Evolutionary conservation across 2,797 vertebrate species (phyloP).

Genomic region (Sebastes cheni): DNA sequence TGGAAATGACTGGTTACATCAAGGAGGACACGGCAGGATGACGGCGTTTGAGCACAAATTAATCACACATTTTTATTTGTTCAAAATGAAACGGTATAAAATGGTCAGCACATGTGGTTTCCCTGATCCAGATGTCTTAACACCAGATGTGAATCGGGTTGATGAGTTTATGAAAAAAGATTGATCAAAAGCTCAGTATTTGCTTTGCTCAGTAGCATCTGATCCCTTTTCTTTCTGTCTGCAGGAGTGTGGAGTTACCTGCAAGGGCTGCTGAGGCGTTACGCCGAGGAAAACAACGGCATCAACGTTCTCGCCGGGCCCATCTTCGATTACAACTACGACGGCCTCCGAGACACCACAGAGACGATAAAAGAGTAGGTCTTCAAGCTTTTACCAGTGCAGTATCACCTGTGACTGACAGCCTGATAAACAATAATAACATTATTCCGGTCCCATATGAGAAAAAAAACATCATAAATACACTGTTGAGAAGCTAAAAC

Average conservation of each 20-base stretch:
- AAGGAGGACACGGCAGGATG: neutral
- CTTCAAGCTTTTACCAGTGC: neutral
- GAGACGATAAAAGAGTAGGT: slow-evolving; percentile 92
- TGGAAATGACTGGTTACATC: neutral
- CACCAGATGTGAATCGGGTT: neutral
- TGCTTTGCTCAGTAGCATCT: neutral
- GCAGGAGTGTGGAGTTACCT: slow-evolving; percentile 93
- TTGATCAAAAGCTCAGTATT: neutral
- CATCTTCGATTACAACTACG: slow-evolving; percentile 90
- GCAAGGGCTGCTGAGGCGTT: slow-evolving; percentile 89
- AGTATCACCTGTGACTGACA: neutral
- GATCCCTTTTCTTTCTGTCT: neutral
- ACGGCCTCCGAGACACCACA: slow-evolving; percentile 88
- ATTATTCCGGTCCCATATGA: neutral
- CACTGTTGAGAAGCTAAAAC: neutral
- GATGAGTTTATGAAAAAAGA: neutral
- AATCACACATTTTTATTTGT: no score
- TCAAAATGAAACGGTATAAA: neutral
- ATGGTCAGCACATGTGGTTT: neutral
- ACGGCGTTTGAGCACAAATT: neutral
- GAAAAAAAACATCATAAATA: neutral
- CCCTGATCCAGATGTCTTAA: neutral
- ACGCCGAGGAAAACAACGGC: slow-evolving; percentile 87
- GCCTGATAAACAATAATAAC: neutral
- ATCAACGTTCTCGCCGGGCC: slow-evolving; percentile 92